These are phyloP conservation scores for Triplophysa tibetana DNA, from an alignment of 2,113 vertebrate genomes.

Conservation along the genomic window DNA sequence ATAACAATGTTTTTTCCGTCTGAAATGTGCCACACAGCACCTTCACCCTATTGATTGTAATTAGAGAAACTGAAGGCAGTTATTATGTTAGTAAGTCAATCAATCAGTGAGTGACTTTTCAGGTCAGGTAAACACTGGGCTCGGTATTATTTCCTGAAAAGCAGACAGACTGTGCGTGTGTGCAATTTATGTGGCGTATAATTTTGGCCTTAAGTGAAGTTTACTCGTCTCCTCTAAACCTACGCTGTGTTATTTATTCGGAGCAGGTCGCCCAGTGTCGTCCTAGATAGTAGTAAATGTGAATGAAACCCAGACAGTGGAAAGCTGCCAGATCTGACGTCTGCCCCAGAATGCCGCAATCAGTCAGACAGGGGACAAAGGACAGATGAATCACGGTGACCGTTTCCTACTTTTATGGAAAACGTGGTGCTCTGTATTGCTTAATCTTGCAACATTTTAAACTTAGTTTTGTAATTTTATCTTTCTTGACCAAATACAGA, in stretches of 20 bases:
- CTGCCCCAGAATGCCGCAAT: slow-evolving; percentile 45
- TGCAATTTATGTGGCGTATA: slow-evolving; percentile 69
- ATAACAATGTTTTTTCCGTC: slow-evolving; percentile 38
- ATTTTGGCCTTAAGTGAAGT: slow-evolving; percentile 74
- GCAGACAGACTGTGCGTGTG: slow-evolving; percentile 75
- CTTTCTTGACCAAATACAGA: neutral
- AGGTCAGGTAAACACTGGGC: slow-evolving; percentile 67
- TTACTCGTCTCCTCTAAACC: slow-evolving; percentile 63
- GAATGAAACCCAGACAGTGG: slow-evolving; percentile 63
- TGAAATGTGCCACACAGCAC: no score
- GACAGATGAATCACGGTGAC: slow-evolving; percentile 27
- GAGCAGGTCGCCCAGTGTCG: slow-evolving; percentile 69
- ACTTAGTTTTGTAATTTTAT: neutral
- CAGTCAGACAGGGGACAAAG: slow-evolving; percentile 14
- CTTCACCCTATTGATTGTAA: neutral
- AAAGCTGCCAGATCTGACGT: slow-evolving; percentile 59
- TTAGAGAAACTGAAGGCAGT: slow-evolving; percentile 22
- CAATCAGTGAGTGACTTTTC: slow-evolving; percentile 60
- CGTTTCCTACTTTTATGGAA: slow-evolving; percentile 38
- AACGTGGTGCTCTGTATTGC: slow-evolving; percentile 1
- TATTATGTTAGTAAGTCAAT: slow-evolving; percentile 58
- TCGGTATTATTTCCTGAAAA: slow-evolving; percentile 71
- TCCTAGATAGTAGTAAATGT: slow-evolving; percentile 60
- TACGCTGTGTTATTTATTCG: slow-evolving; percentile 75
- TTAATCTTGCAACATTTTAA: neutral